Conservation (phyloP, 2,113 vertebrate genomes). For the Butorides virescens region DNA sequence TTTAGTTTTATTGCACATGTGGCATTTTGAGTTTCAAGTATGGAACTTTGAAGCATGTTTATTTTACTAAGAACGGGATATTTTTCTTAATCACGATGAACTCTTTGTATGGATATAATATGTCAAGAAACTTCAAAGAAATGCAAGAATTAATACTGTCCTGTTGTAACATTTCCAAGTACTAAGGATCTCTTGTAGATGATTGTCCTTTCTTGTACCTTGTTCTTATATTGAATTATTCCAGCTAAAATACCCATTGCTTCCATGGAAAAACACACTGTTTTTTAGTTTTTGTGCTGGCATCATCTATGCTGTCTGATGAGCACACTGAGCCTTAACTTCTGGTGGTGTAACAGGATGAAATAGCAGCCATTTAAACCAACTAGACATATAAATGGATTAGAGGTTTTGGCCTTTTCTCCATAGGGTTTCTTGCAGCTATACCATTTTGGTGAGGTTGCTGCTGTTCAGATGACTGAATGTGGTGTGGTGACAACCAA, state of each 20-base stretch:
- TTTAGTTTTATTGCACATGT: slow-evolving; percentile 28
- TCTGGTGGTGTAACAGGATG: neutral
- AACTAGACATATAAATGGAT: neutral
- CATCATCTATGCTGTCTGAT: neutral
- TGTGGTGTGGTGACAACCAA: neutral
- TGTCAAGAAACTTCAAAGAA: slow-evolving; percentile 24
- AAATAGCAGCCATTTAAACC: neutral
- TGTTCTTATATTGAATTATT: neutral
- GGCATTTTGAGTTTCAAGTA: slow-evolving; percentile 50
- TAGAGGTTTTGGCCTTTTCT: neutral
- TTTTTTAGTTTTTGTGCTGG: neutral
- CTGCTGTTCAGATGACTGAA: neutral
- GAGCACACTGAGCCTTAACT: slow-evolving; percentile 33
- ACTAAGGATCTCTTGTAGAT: slow-evolving; percentile 8
- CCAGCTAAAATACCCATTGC: neutral
- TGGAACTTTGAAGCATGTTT: slow-evolving; percentile 35
- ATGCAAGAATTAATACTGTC: slow-evolving; percentile 11
- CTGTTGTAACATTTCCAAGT: slow-evolving; percentile 42
- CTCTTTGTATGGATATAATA: slow-evolving; percentile 29
- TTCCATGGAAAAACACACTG: neutral
- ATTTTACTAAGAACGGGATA: slow-evolving; percentile 42
- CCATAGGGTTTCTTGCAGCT: neutral
- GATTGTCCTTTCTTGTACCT: slow-evolving; percentile 7
- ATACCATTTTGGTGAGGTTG: neutral
- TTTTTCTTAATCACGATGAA: slow-evolving; percentile 40